phyloP scores from a whole-genome alignment of 2,113 vertebrate species.

The Oreocharis arfaki region DNA sequence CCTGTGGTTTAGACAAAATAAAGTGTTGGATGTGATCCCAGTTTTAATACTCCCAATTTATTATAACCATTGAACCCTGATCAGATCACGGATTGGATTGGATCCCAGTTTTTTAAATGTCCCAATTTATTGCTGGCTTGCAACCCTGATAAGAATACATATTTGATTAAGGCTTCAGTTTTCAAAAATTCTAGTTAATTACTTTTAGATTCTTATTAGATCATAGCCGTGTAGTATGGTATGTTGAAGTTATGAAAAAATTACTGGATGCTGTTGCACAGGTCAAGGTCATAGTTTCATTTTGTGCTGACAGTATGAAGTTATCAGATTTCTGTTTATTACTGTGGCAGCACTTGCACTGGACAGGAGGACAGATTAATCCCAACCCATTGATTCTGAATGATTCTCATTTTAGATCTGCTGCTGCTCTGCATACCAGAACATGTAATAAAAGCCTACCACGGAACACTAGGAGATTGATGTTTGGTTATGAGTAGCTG shows the following conservation, averaged over 20 bases:
- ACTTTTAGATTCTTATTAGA: slow-evolving; percentile 78
- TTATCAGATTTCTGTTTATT: slow-evolving; percentile 70
- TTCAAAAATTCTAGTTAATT: slow-evolving; percentile 77
- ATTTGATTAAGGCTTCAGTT: slow-evolving; percentile 74
- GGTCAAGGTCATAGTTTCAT: slow-evolving; percentile 68
- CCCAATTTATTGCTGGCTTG: slow-evolving; percentile 77
- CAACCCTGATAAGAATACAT: slow-evolving; percentile 75
- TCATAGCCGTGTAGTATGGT: slow-evolving; percentile 54
- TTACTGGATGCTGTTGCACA: slow-evolving; percentile 57
- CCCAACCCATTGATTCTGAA: slow-evolving; percentile 34
- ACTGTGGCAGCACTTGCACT: slow-evolving; percentile 39
- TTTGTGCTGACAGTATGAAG: slow-evolving; percentile 66
- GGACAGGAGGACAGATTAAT: slow-evolving; percentile 51
- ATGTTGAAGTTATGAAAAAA: slow-evolving; percentile 71
- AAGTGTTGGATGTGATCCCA: slow-evolving; percentile 74
- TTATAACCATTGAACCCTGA: slow-evolving; percentile 81
- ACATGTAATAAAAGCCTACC: slow-evolving; percentile 14
- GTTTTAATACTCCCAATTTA: slow-evolving; percentile 82
- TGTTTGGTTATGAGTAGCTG: background rate
- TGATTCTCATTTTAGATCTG: slow-evolving; percentile 47
- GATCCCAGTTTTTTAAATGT: slow-evolving; percentile 80
- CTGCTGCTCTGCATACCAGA: slow-evolving; percentile 39
- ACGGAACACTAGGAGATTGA: background rate
- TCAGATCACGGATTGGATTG: slow-evolving; percentile 78
- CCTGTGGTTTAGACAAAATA: slow-evolving; percentile 75